phyloP scores from a whole-genome alignment of 2,888 invertebrate genomes.

The Subacronicta megacephala region DNA sequence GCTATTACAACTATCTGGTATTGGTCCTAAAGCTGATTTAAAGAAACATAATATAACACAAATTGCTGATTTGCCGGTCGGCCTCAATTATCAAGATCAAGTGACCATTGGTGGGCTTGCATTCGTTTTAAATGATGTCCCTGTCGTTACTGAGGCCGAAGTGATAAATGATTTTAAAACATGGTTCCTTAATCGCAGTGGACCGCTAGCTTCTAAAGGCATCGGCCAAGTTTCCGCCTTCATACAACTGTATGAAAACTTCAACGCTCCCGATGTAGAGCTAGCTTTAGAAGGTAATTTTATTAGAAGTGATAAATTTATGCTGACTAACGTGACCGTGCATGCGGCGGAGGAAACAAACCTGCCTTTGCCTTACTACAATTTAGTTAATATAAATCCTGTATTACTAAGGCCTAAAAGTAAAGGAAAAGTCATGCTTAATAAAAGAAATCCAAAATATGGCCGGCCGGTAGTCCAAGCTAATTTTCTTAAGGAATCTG shows the following conservation, averaged over 20 bases:
- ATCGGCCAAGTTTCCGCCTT: conserved; percentile 85
- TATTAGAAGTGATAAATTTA: conserved; percentile 84
- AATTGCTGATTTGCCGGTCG: conserved; percentile 79
- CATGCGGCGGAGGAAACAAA: conserved; percentile 80
- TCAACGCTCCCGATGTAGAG: conserved; percentile 83
- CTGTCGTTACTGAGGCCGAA: conserved; percentile 73
- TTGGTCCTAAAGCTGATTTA: conserved; percentile 79
- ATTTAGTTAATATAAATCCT: conserved; percentile 82
- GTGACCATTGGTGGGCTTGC: conserved; percentile 83
- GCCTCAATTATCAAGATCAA: conserved; percentile 84
- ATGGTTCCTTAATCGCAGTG: conserved; percentile 82
- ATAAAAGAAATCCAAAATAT: conserved; percentile 83
- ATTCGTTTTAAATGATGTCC: conserved; percentile 76
- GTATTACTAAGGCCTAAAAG: conserved; percentile 82
- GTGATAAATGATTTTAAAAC: conserved; percentile 82
- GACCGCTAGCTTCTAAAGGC: conserved; percentile 82
- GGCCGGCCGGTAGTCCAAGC: conserved; percentile 85
- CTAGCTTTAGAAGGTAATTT: conserved; percentile 82
- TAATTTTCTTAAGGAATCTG: conserved; percentile 82
- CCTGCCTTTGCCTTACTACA: conserved; percentile 82
- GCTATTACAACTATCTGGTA: conserved; percentile 81
- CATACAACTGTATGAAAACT: conserved; percentile 81
- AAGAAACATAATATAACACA: conserved; percentile 78
- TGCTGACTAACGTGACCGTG: conserved; percentile 83
- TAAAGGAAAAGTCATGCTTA: conserved; percentile 80